Evolutionary conservation across 2,888 invertebrate genomes (phyloP).

Genomic region (Bedellia somnulentella): DNA sequence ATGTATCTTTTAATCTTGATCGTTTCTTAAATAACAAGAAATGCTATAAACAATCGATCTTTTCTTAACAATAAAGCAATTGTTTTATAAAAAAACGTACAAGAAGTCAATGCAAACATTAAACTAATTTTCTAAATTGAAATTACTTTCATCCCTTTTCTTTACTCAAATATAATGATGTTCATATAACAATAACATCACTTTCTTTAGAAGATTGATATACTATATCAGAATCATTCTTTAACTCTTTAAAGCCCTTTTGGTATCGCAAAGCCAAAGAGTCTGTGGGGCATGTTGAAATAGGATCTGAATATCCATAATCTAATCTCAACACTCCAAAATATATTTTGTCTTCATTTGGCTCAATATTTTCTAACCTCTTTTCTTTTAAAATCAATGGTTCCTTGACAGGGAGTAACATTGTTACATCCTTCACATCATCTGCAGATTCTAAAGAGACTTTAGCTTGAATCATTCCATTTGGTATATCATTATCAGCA

Average conservation of each 20-base stretch:
- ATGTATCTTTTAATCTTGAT: too few species aligned
- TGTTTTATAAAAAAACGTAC: too few species aligned
- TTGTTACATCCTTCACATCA: constrained; percentile 26
- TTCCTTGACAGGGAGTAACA: constrained; percentile 36
- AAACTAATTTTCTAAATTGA: too few species aligned
- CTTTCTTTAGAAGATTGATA: constrained; percentile 22
- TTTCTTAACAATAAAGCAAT: too few species aligned
- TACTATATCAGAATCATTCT: constrained; percentile 14
- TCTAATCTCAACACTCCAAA: constrained; percentile 40
- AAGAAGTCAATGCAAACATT: too few species aligned
- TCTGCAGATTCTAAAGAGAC: constrained; percentile 22
- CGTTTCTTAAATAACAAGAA: too few species aligned
- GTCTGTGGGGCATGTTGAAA: constrained; percentile 23
- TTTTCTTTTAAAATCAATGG: constrained; percentile 34
- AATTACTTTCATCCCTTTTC: too few species aligned
- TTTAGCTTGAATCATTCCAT: constrained; percentile 48
- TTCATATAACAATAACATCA: constrained; percentile 28
- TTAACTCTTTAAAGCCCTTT: constrained; percentile 32
- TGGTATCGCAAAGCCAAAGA: constrained; percentile 45
- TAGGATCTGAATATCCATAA: constrained; percentile 30
- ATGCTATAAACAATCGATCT: too few species aligned
- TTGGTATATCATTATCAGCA: constrained; percentile 15
- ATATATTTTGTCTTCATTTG: constrained; percentile 25
- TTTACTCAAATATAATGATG: too few species aligned
- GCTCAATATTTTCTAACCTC: constrained; percentile 15